Base-by-base conservation (phyloP, 2,888 invertebrate species). In the Lithosia quadra region DNA sequence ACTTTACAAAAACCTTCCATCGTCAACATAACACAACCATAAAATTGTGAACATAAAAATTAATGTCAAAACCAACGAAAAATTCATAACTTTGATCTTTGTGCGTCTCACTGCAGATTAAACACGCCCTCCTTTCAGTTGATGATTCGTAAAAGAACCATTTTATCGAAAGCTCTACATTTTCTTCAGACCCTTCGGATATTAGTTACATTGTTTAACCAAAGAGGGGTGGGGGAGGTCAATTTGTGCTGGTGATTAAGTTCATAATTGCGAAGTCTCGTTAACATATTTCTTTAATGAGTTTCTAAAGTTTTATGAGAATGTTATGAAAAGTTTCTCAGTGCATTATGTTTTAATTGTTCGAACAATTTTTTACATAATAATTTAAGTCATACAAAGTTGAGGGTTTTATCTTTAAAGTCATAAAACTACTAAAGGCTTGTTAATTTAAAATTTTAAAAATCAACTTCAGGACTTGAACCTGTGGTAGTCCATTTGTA, bases 201-300 rank as follows among this genome's bases (percentile, higher is more conserved):
- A 24, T 18, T 33, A 18, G 22, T 2, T 0, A 9, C 36, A 62
- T 33, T 63, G 1, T 57, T 7, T n/a, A 10, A 3, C 2, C 3
- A 10, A 9, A 34, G 56, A 65, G 53, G 55, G 57, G 61, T 63
- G 61, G 22, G 71, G 65, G 18, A 74, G 77, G 11, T 69, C 77
- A 56, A 24, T 59, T 57, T 71, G 70, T 72, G 73, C 75, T 86
- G 86, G 91, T 69, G 65, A 71, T 74, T 62, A 60, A 79, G 82
- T 75, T 86, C 87, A 86, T 91, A 91, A 92, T 92, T 91, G 89
- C 87, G 81, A 78, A 80, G 85, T 81, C 91, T 92, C 87, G 91
- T 93, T 92, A 92, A 90, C 90, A 89, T n/a, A n/a, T 87, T 85
- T 79, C 58, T 90, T 90, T 91, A 92, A 93, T 92, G 90, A 91